A percentile compares a stretch with the other conserved stretches of the same genome.
Evolutionary conservation across 2,888 invertebrate species (phyloP).

Genomic region (Palloptera scutellata): DNA sequence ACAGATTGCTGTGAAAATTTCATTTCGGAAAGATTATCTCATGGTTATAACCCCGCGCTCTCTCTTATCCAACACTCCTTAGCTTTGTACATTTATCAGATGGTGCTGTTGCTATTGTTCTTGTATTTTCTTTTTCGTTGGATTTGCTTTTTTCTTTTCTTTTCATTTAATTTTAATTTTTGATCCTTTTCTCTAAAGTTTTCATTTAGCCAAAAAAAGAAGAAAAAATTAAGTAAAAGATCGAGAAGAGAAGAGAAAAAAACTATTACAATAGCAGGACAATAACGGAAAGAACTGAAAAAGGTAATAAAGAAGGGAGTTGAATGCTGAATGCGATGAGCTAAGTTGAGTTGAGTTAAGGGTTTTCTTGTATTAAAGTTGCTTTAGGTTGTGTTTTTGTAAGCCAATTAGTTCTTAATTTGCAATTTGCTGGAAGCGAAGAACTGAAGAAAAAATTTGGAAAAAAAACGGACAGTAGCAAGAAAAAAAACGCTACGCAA

Average conservation of each 20-base stretch:
- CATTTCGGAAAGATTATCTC: no score
- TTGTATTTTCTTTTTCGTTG: background rate
- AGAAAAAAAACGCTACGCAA: background rate
- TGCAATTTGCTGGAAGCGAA: constrained; percentile 4
- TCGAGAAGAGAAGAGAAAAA: no score
- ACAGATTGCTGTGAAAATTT: no score
- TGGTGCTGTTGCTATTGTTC: no score
- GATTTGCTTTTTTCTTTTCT: background rate
- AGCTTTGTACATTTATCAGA: background rate
- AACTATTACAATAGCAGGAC: no score
- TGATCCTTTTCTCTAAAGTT: constrained; percentile 1
- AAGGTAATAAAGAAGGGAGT: no score
- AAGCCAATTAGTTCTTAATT: constrained; percentile 14
- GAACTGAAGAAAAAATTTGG: background rate
- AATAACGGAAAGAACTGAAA: no score
- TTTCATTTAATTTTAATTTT: background rate
- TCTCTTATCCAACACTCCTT: background rate
- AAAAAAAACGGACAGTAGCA: background rate
- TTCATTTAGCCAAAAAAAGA: background rate
- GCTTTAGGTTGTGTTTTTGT: constrained; percentile 4
- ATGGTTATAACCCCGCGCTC: no score
- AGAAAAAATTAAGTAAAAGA: no score
- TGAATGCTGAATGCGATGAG: no score
- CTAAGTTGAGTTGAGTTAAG: no score
- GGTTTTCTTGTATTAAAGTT: background rate